Base-by-base conservation (phyloP, 2,888 invertebrate genomes). In the Andrena fulva region DNA sequence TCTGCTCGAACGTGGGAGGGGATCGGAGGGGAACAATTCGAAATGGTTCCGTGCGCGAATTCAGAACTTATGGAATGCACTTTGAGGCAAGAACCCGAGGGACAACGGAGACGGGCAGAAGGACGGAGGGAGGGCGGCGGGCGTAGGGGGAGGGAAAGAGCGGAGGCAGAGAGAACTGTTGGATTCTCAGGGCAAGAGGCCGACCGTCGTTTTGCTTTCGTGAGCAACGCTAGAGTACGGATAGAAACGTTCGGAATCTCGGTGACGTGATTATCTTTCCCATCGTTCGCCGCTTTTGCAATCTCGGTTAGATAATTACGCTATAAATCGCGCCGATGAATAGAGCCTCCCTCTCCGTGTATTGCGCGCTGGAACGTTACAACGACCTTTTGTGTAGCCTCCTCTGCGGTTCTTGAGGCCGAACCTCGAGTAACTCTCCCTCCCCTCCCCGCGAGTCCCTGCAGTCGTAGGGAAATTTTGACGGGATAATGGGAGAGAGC, bases 201-300 rank as follows among this genome's bases (percentile, higher is more conserved):
- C n/a, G 72, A 56, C 24, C 20, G 56, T 56, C 56, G 56, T 56
- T 56, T 66, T 64, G 67, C 50, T 71, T 66, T 80, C 80, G 75
- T 59, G 31, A 20, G 82, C 82, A 54, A 62, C 56, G 70, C 69
- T 67, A 68, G 56, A 56, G 69, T 76, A 77, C 84, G 88, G 56
- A 88, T 82, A 80, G 86, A 87, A 87, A 88, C 84, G 88, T 85
- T 86, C 75, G 86, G 88, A 88, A 87, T 87, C 87, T 77, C 86
- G 88, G 81, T 82, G 88, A 87, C 88, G 82, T 78, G 88, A 84
- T 88, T 84, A 88, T 86, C 88, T 88, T 84, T 84, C 79, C 77
- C 84, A 85, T 87, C 86, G 88, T 76, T 66, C 71, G 83, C 72
- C 71, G 86, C 75, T 86, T 82, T 86, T 68, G 86, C 84, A 84